A percentile compares a stretch with the other conserved stretches of the same genome.
phyloP scores from a whole-genome alignment of 2,797 vertebrate species.

The Pantherophis vulpinus region DNA sequence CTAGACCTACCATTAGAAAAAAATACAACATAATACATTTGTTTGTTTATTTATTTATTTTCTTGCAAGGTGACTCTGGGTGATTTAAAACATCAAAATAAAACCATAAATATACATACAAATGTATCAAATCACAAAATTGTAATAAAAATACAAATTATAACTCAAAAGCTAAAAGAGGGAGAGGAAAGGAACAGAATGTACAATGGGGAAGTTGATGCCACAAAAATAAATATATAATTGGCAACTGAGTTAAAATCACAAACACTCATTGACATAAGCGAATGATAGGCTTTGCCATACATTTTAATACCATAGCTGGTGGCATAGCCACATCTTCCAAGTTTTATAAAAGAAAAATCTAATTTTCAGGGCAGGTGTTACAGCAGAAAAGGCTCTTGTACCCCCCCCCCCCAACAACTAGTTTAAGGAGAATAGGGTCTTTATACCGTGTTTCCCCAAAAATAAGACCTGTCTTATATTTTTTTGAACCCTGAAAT shows the following conservation, averaged over 20 bases:
- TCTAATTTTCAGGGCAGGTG: background rate
- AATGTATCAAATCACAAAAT: background rate
- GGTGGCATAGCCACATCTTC: background rate
- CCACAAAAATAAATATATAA: background rate
- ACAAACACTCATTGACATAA: background rate
- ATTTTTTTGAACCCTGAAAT: too few relatives aligned
- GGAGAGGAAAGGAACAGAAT: background rate
- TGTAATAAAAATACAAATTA: background rate
- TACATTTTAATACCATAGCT: background rate
- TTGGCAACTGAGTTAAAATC: background rate
- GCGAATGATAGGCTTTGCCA: background rate
- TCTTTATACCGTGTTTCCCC: background rate
- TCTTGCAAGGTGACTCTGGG: background rate
- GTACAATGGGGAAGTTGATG: background rate
- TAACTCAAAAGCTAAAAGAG: background rate
- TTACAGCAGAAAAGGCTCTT: background rate
- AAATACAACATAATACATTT: background rate
- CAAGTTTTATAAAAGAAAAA: background rate
- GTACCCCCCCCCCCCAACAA: background rate
- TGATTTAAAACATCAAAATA: background rate
- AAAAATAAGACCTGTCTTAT: too few relatives aligned
- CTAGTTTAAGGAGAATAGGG: background rate
- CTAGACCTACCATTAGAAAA: background rate
- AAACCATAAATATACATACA: background rate
- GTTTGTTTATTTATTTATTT: background rate